Evolutionary conservation across 2,797 vertebrate genomes (phyloP), one percentile per base, ranked within the genome.

Genomic region (Dallia pectoralis): DNA sequence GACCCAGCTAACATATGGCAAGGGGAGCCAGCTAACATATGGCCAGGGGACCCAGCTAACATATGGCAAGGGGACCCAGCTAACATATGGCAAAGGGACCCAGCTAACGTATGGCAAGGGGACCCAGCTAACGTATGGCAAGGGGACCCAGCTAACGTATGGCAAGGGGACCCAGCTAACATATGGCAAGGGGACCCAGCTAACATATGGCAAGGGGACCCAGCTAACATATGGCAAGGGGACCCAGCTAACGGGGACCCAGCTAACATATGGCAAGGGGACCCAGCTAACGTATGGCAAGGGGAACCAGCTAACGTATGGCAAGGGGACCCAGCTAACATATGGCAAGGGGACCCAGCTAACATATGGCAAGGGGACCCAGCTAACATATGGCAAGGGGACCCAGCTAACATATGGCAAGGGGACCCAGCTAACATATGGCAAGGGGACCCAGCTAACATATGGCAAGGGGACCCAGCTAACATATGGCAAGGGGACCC

Each of bases 1-100:
- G n/a, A n/a, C n/a, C n/a, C n/a, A n/a, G 8, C 76, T 82, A 87
- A 92, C 92, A 90, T 87, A 89, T 88, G 91, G 92, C 88, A 87
- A 66, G 75, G 77, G 74, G 77, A 85, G n/a, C n/a, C n/a, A 82
- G 87, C 79, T 78, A 68, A 51, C 76, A 75, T 74, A 75, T 76
- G 84, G 66, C 33, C 25, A 86, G 62, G 63, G 70, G 77, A 84
- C 81, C 83, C 75, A 70, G 71, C 77, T 76, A 68, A 73, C 51
- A n/a, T n/a, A n/a, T n/a, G n/a, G n/a, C n/a, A n/a, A n/a, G n/a
- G n/a, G n/a, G n/a, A n/a, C n/a, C n/a, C n/a, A n/a, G n/a, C n/a
- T n/a, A n/a, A n/a, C n/a, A n/a, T n/a, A n/a, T n/a, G n/a, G n/a
- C n/a, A n/a, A n/a, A n/a, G n/a, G n/a, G n/a, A n/a, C n/a, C n/a